These are phyloP conservation scores for Ceraclea dissimilis DNA, from an alignment of 2,888 invertebrate genomes.

Conservation along the genomic window DNA sequence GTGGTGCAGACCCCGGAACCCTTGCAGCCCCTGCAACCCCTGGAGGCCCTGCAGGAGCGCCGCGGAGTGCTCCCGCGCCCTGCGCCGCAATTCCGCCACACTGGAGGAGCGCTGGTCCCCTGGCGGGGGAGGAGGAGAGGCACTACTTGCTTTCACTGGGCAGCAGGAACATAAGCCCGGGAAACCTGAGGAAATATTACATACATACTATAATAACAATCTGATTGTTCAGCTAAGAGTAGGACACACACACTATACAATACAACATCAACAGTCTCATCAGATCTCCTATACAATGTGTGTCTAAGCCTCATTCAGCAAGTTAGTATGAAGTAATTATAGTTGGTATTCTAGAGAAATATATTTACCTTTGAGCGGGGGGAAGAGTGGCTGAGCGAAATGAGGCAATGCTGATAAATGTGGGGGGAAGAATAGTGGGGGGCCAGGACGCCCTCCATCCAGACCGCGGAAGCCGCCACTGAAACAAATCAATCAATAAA, in stretches of 20 bases:
- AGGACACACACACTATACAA: too few relatives aligned
- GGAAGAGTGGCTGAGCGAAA: conserved; percentile 76
- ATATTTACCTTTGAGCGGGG: conserved; percentile 65
- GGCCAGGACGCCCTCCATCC: conserved; percentile 48
- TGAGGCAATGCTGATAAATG: conserved; percentile 64
- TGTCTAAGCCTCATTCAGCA: too few relatives aligned
- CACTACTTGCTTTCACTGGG: conserved; percentile 54
- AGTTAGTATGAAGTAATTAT: too few relatives aligned
- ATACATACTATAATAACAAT: too few relatives aligned
- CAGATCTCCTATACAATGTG: too few relatives aligned
- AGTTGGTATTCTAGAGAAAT: too few relatives aligned
- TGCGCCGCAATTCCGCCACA: conserved; percentile 84
- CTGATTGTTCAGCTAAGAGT: too few relatives aligned
- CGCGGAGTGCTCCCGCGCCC: conserved; percentile 92
- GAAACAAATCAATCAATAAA: conserved; percentile 4
- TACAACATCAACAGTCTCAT: too few relatives aligned
- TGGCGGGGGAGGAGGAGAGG: conserved; percentile 32
- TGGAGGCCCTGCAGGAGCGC: conserved; percentile 72
- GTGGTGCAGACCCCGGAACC: conserved; percentile 39
- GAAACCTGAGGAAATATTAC: conserved; percentile 57
- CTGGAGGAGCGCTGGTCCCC: conserved; percentile 74
- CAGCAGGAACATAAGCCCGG: conserved; percentile 75
- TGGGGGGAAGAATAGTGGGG: conserved; percentile 76
- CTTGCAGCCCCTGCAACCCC: conserved; percentile 50
- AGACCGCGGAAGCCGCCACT: conserved; percentile 52